Percentiles rank a stretch among this genome's conserved stretches.
Evolutionary conservation across 2,113 vertebrate genomes (phyloP).

Genomic region (Psophia crepitans): DNA sequence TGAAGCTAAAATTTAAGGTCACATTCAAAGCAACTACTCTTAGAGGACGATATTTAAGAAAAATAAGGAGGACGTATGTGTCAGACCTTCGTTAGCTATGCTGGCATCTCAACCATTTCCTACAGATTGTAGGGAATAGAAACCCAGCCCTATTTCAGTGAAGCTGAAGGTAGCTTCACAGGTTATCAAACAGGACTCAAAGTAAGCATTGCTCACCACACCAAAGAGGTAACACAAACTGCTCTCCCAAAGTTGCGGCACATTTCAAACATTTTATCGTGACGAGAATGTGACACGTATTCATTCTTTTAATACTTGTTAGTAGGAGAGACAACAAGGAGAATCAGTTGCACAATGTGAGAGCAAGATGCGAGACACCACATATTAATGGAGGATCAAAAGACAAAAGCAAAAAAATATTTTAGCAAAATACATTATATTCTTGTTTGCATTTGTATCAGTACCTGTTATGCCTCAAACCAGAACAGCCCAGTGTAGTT

Average conservation of each 20-base stretch:
- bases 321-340: neutral
- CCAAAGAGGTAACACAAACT: neutral
- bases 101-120: neutral
- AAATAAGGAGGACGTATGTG: neutral
- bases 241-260: neutral
- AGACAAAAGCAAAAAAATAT: neutral
- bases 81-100: neutral
- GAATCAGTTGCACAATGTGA: neutral
- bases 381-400: neutral
- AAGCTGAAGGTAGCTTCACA: neutral
- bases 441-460: neutral
- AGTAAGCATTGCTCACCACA: neutral
- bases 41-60: neutral
- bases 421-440: neutral
- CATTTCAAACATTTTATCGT: neutral
- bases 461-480: neutral
- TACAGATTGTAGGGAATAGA: neutral
- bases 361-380: neutral
- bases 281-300: neutral
- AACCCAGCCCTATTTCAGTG: neutral
- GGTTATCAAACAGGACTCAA: neutral
- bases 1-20: neutral
- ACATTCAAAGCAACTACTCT: neutral
- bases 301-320: neutral
- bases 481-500: neutral